These are phyloP conservation scores for Asbolus verrucosus DNA, from an alignment of 1,140 invertebrate species.

Conservation along the genomic window DNA sequence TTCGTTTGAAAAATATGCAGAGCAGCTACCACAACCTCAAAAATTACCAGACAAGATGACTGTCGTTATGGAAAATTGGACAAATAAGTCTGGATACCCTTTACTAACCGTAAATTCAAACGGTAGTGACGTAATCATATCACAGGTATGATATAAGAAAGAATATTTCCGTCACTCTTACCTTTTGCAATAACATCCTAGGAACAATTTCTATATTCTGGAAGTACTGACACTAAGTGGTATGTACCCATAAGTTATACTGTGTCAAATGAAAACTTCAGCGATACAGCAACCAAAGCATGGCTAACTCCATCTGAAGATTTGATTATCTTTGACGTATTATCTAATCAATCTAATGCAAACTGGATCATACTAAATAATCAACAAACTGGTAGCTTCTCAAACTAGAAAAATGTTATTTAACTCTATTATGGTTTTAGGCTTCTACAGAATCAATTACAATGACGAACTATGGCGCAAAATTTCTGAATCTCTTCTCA, in stretches of 20 bases:
- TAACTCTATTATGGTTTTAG: conserved; percentile 63
- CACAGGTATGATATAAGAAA: conserved; percentile 52
- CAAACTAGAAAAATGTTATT: too few relatives aligned
- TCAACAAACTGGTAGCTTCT: conserved; percentile 73
- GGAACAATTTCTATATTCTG: conserved; percentile 18
- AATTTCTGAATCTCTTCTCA: conserved; percentile 68
- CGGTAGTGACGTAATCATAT: conserved; percentile 46
- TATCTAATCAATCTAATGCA: conserved; percentile 67
- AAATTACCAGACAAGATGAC: conserved; percentile 59
- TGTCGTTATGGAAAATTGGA: conserved; percentile 73
- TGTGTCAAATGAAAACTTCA: conserved; percentile 67
- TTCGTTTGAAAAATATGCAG: not conserved
- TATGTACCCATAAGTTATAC: conserved; percentile 74
- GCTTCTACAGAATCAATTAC: conserved; percentile 86
- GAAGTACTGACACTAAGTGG: conserved; percentile 63
- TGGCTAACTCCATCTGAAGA: conserved; percentile 62
- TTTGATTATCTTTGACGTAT: conserved; percentile 47
- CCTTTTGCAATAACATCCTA: too few relatives aligned
- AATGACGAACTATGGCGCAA: conserved; percentile 75
- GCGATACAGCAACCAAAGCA: conserved; percentile 66
- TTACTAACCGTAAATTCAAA: conserved; percentile 63
- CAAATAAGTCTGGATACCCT: conserved; percentile 73
- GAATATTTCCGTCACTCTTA: too few relatives aligned
- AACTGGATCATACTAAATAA: conserved; percentile 81
- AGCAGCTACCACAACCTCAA: not conserved